Evolutionary conservation across 92 coral and sea anemone genomes (phyloP).

Genomic region (Bergia sp.): DNA sequence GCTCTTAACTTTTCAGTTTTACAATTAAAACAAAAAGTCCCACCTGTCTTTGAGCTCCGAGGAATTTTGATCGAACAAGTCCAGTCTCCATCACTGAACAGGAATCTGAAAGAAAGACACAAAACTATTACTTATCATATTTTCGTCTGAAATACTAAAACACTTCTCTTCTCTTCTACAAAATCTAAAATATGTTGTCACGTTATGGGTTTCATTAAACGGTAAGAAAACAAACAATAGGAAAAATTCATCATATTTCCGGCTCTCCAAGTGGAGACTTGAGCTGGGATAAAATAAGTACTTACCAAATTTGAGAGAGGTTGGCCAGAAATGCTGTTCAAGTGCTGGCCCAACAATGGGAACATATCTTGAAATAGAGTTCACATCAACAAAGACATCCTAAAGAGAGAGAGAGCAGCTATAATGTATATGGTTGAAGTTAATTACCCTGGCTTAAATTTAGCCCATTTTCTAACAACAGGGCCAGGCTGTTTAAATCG

Average conservation of each 20-base stretch:
- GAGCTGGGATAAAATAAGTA: background rate
- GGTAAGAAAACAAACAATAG: background rate
- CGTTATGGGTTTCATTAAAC: background rate
- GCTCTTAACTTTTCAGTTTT: too few species aligned
- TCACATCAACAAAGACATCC: constrained; percentile 77
- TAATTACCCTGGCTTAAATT: too few species aligned
- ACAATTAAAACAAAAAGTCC: background rate
- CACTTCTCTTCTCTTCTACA: too few species aligned
- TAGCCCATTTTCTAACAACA: too few species aligned
- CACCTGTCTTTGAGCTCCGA: constrained; percentile 97
- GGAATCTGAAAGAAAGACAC: constrained; percentile 56
- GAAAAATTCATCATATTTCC: background rate
- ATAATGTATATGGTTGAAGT: background rate
- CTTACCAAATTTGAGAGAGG: constrained; percentile 95
- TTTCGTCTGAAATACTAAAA: background rate
- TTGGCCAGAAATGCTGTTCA: constrained; percentile 96
- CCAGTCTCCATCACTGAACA: constrained; percentile 94
- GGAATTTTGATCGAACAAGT: constrained; percentile 79
- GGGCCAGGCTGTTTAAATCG: too few species aligned
- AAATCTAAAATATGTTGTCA: too few species aligned
- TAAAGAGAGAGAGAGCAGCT: constrained; percentile 24
- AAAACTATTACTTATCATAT: background rate
- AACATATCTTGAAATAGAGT: constrained; percentile 71
- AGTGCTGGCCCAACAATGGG: constrained; percentile 72
- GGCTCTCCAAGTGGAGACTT: too few species aligned